A percentile compares a stretch with the other conserved stretches of the same genome.
Conservation (phyloP, 1,140 invertebrate genomes). For the Telenomus remus region DNA sequence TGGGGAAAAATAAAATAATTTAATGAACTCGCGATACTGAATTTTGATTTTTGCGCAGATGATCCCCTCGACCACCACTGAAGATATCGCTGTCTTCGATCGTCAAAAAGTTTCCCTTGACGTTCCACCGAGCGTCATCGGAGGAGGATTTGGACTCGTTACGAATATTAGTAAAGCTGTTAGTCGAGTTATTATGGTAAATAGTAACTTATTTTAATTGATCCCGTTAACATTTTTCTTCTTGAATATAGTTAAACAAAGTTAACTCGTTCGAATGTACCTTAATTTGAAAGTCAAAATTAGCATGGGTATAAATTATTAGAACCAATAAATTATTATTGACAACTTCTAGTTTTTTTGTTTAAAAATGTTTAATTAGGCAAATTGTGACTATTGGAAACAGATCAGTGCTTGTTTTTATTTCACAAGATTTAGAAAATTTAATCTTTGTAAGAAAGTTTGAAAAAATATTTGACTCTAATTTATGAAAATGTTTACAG, state of each 20-base stretch:
- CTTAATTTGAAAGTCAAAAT: too few species aligned
- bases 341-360: too few species aligned
- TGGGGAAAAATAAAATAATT: background rate
- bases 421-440: too few species aligned
- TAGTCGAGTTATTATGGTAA: slow-evolving; percentile 82
- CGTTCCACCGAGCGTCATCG: slow-evolving; percentile 81
- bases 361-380: too few species aligned
- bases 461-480: background rate
- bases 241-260: background rate
- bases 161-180: slow-evolving; percentile 82
- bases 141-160: slow-evolving; percentile 82
- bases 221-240: background rate
- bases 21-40: slow-evolving; percentile 21
- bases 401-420: too few species aligned
- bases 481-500: slow-evolving; percentile 72
- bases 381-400: too few species aligned
- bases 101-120: slow-evolving; percentile 80
- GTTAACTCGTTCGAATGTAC: background rate
- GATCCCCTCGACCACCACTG: slow-evolving; percentile 74
- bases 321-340: too few species aligned
- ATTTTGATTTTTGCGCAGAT: slow-evolving; percentile 58
- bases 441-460: too few species aligned
- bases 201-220: background rate
- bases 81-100: slow-evolving; percentile 82
- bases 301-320: too few species aligned